Percentiles rank a stretch among this genome's conserved stretches.
Evolutionary conservation across 2,113 vertebrate species (phyloP).

Genomic region (Arizona elegans): DNA sequence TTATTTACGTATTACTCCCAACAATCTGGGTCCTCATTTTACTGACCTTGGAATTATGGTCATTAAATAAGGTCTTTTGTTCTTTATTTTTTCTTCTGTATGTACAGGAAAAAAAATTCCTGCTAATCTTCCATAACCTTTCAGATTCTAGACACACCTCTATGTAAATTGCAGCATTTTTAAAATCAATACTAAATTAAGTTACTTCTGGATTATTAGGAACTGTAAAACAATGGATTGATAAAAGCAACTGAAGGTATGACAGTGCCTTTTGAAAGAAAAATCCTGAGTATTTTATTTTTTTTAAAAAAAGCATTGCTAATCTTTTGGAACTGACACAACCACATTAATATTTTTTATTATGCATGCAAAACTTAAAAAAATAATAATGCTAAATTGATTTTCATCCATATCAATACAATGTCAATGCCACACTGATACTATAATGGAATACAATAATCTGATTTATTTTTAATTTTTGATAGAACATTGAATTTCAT

Average conservation of each 20-base stretch:
- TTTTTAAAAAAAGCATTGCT: constrained; percentile 22
- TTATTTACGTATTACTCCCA: background rate
- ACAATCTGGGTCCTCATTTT: background rate
- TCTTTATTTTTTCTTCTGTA: constrained; percentile 5
- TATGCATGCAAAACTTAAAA: constrained; percentile 47
- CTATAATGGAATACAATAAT: background rate
- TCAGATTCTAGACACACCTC: constrained; percentile 20
- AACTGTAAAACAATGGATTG: constrained; percentile 42
- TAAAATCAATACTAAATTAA: constrained; percentile 32
- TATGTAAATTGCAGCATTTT: constrained; percentile 42
- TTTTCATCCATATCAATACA: background rate
- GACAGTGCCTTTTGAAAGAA: background rate
- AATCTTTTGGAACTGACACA: constrained; percentile 45
- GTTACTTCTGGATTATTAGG: constrained; percentile 57
- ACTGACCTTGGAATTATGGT: background rate
- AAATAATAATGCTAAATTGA: background rate
- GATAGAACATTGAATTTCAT: background rate
- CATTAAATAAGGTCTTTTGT: background rate
- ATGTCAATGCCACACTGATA: background rate
- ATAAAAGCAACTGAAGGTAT: constrained; percentile 33
- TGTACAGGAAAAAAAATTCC: constrained; percentile 21
- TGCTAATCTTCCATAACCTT: constrained; percentile 24
- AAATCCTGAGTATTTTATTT: constrained; percentile 41
- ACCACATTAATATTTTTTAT: constrained; percentile 38
- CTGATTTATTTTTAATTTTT: background rate